Base-by-base conservation (phyloP, 2,113 vertebrate genomes). In the Anolis sagrei region DNA sequence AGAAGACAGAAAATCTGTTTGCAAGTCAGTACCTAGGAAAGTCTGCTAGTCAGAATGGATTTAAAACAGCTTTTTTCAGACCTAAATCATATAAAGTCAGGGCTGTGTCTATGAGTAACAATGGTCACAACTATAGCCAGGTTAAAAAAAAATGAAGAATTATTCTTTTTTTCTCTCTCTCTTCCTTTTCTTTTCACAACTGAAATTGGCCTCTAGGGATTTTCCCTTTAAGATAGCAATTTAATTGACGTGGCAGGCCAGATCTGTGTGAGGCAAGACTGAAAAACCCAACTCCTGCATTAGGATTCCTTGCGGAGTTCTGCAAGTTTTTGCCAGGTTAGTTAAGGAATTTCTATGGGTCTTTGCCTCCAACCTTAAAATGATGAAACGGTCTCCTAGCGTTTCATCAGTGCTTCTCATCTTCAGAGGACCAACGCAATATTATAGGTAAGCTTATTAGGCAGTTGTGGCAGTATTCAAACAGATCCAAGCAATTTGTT, bases 211-310 rank as follows among this genome's bases (percentile, higher is more conserved):
- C 92, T 78, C 91, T 85, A 61, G 93, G 39, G 90, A 92, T 94
- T 94, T 96, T 93, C 86, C 44, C 87, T 95, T 94, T 89, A 87
- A 94, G 88, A 92, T 94, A 95, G 84, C 81, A 85, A 94, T 96
- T 95, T 95, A 96, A 95, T 93, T 94, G 92, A 95, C 95, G 91
- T 49, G 54, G 76, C 18, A 86, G 94, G 88, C 83, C 88, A 84
- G 81, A 92, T 90, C 87, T 90, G 23, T 82, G 92, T 87, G 86
- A 83, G 79, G 89, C 90, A 62, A 88, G 87, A 88, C 77, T 84
- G 92, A 90, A 90, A 92, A 87, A 58, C 66, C 87, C 7, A 11
- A 29, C 85, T 68, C 29, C 89, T 82, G 83, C 76, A 25, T 78
- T 85, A 73, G 82, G 88, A 86, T 58, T 90, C 77, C 83, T 94